Evolutionary conservation across 2,888 invertebrate species (phyloP), one percentile per base, ranked within the genome.

Genomic region (Perithous albicinctus): DNA sequence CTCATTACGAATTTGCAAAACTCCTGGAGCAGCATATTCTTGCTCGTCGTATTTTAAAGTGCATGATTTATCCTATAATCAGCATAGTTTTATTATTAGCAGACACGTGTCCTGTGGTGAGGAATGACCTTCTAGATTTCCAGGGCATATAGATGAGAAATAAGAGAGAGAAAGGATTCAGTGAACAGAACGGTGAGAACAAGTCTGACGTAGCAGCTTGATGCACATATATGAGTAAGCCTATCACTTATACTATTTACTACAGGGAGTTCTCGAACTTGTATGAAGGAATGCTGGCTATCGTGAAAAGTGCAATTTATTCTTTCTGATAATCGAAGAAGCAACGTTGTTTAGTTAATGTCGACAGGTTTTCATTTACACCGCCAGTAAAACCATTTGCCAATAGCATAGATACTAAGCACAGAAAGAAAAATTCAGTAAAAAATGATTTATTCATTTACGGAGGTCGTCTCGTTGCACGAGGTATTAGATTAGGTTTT

Each of bases 51-150:
- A 32, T 23, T 35, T n/a, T 23, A 20, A 23, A 51, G 35, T 12
- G 4, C 43, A 29, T 23, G 38, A 20, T 10, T 6, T 6, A 26
- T 23, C 23, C 38, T 54, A n/a, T n/a, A n/a, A n/a, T n/a, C n/a
- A n/a, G n/a, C 23, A 38, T 20, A 70, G 46, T 38, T 38, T 48
- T 70, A 8, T 64, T 56, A 56, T 72, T 56, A 23, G 46, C 35
- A 66, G 35, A 46, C 64, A 78, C 78, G 64, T 72, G 73, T 67
- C 18, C 8, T 8, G 29, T 7, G 56, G 51, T 29, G 32, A 75
- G 41, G 66, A 61, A 77, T 20, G 77, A 80, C 77, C 80, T 80
- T 77, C 77, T 80, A 59, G 61, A 61, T 61, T 61, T 66, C 61
- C 73, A 74, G 38, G 29, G 48, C 12, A 54, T 51, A 18, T 64